phyloP scores from a whole-genome alignment of 2,797 vertebrate genomes.

The Anguilla pacifica region DNA sequence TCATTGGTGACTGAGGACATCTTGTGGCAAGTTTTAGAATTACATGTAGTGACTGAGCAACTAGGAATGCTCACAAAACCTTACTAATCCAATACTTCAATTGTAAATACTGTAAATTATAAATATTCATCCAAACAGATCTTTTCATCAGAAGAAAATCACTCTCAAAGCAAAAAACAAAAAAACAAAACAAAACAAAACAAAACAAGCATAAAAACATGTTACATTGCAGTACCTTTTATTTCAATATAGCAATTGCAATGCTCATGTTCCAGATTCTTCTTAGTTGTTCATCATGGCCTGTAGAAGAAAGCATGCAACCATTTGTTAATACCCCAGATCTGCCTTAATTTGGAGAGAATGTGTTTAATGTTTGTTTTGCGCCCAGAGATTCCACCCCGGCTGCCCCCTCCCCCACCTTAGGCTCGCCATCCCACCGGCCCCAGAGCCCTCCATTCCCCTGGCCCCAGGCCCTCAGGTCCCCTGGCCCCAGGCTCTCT shows the following conservation, averaged over 20 bases:
- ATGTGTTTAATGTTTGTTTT: neutral
- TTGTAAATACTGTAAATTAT: neutral
- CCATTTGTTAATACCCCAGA: conserved; percentile 18
- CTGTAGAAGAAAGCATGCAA: conserved; percentile 55
- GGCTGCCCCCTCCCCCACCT: too few species aligned
- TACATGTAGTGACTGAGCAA: neutral
- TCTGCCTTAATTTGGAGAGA: neutral
- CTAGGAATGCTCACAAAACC: neutral
- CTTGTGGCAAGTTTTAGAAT: neutral
- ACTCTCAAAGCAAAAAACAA: neutral
- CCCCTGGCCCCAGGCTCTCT: neutral
- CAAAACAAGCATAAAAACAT: neutral
- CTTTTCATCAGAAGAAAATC: neutral
- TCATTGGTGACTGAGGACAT: neutral
- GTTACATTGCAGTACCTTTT: conserved; percentile 15
- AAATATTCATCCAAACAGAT: neutral
- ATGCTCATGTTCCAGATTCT: neutral
- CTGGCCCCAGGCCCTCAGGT: neutral
- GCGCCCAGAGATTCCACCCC: too few species aligned
- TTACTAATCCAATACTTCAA: neutral
- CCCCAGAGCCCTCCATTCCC: neutral
- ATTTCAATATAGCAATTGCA: conserved; percentile 4
- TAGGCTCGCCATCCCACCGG: neutral
- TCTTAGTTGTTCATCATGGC: conserved; percentile 73
- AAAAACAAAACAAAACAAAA: neutral